Evolutionary conservation across 2,113 vertebrate genomes (phyloP).

Genomic region (Corythornis madagascariensis): DNA sequence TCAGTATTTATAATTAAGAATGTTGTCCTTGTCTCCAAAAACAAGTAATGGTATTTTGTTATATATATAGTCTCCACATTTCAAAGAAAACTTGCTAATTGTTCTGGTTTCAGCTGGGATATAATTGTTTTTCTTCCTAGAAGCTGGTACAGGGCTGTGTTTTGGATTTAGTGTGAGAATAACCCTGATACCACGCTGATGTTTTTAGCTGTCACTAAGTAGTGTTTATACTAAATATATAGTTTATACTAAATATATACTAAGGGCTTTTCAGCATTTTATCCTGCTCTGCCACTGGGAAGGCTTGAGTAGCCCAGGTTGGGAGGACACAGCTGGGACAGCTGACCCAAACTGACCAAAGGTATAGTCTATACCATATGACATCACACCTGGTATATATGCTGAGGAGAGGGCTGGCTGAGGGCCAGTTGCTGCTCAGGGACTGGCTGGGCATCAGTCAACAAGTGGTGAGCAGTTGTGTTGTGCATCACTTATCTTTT

Average conservation of each 20-base stretch:
- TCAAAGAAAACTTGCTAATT: neutral
- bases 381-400: neutral
- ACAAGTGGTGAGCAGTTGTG: neutral
- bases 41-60: neutral
- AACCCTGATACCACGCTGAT: neutral
- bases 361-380: neutral
- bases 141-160: neutral
- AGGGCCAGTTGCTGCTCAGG: neutral
- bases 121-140: neutral
- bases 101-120: neutral
- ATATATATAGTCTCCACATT: neutral
- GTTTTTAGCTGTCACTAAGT: neutral
- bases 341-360: neutral
- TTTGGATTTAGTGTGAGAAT: neutral
- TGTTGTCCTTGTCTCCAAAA: neutral
- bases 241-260: neutral
- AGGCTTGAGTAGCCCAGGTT: neutral
- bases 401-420: neutral
- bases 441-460: neutral
- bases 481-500: neutral
- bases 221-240: neutral
- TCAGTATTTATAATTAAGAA: neutral
- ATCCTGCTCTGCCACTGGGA: neutral
- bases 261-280: neutral
- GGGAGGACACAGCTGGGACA: neutral